Conservation (phyloP, 1,140 invertebrate genomes). For the Drosophila punjabiensis region DNA sequence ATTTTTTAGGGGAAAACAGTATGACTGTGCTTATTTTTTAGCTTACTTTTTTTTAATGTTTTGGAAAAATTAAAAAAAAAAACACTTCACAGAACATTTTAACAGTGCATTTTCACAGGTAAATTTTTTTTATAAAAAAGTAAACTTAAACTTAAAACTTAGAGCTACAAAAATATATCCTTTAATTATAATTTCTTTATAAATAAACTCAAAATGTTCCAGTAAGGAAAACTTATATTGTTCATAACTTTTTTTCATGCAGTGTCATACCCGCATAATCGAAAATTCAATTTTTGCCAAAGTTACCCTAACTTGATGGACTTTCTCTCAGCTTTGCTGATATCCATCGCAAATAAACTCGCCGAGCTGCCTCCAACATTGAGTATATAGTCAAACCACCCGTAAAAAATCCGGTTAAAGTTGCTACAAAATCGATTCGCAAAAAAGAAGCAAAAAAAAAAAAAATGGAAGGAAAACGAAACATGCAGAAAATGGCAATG, state of each 20-base stretch:
- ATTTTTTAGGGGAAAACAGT: too few species aligned
- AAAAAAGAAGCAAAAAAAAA: conserved; percentile 24
- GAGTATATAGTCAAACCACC: conserved; percentile 11
- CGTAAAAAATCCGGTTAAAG: conserved; percentile 46
- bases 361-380: neutral
- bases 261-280: neutral
- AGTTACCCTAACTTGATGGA: neutral
- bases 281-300: neutral
- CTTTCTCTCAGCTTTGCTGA: neutral
- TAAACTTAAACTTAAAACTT: too few species aligned
- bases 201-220: too few species aligned
- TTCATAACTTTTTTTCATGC: neutral
- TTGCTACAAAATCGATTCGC: conserved; percentile 51
- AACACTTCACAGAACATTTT: too few species aligned
- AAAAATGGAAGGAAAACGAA: neutral
- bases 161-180: too few species aligned
- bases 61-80: too few species aligned
- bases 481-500: conserved; percentile 1
- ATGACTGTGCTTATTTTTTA: too few species aligned
- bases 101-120: too few species aligned
- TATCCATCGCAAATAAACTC: conserved; percentile 23
- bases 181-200: too few species aligned
- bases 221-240: too few species aligned
- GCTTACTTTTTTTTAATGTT: too few species aligned
- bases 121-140: too few species aligned